Evolutionary conservation across 2,113 vertebrate species (phyloP).

Genomic region (Indicator maculatus): DNA sequence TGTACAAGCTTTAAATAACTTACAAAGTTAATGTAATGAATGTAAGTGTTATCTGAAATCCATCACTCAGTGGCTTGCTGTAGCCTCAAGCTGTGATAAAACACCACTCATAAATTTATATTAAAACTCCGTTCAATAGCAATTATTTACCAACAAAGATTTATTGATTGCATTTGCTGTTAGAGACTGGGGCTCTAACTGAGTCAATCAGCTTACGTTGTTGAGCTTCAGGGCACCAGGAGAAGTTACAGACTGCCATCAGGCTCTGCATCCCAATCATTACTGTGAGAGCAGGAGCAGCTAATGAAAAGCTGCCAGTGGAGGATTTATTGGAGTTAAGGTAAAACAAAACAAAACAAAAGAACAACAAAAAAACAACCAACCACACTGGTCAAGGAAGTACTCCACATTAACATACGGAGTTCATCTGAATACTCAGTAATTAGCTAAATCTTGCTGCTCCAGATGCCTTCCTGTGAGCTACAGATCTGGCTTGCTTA

Average conservation of each 20-base stretch:
- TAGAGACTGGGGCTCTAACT: conserved; percentile 64
- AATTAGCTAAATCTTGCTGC: rapidly evolving
- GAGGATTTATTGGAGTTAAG: not conserved
- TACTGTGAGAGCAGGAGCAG: not conserved
- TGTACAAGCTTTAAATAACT: conserved; percentile 81
- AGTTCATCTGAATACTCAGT: not conserved
- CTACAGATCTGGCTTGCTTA: not conserved
- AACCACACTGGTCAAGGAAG: not conserved
- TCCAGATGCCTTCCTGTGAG: not conserved
- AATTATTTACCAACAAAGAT: conserved; percentile 91
- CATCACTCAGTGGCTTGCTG: conserved; percentile 74
- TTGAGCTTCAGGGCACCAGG: conserved; percentile 36
- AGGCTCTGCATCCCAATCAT: conserved; percentile 1
- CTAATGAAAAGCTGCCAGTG: not conserved
- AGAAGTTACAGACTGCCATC: conserved; percentile 13
- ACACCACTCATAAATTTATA: conserved; percentile 87
- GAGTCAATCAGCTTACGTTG: conserved; percentile 71
- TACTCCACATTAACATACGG: not conserved
- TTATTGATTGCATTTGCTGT: conserved; percentile 80
- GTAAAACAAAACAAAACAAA: not conserved
- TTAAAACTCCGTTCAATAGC: conserved; percentile 85
- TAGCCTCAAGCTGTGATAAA: conserved; percentile 84
- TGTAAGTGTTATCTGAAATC: conserved; percentile 79
- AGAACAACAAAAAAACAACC: not conserved
- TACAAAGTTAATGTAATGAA: conserved; percentile 81